Percentiles rank a stretch among this genome's conserved stretches.
Conservation (phyloP, 2,113 vertebrate genomes). For the Plotosus lineatus region DNA sequence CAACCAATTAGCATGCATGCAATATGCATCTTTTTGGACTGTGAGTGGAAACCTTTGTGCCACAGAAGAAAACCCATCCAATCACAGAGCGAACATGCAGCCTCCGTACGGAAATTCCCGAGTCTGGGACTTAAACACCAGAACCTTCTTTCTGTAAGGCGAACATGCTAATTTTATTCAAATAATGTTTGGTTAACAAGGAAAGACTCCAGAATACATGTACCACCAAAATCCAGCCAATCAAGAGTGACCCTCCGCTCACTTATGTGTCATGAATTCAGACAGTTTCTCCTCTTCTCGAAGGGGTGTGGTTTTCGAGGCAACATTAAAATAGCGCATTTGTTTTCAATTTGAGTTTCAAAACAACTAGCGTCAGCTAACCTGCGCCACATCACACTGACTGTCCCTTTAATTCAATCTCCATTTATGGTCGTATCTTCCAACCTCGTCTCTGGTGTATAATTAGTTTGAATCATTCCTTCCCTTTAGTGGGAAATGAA, state of each 20-base stretch:
- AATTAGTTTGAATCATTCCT: background rate
- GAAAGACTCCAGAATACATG: background rate
- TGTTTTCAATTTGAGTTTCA: conserved; percentile 11
- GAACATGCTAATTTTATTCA: no score
- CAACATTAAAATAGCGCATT: background rate
- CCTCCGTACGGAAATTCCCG: no score
- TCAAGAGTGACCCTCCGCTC: background rate
- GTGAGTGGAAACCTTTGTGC: no score
- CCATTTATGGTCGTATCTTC: background rate
- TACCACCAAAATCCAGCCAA: background rate
- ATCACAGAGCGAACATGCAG: no score
- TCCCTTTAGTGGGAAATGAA: background rate
- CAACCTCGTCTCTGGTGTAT: background rate
- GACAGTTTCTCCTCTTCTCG: background rate
- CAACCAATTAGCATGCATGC: no score
- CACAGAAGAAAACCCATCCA: no score
- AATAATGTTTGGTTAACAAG: background rate
- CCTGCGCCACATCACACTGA: background rate
- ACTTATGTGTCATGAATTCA: background rate
- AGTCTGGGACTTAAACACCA: no score
- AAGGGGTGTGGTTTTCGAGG: background rate
- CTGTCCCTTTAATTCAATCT: background rate
- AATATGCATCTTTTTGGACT: no score
- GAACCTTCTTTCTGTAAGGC: no score
- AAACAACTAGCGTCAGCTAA: background rate